phyloP scores from a whole-genome alignment of 1,140 invertebrate genomes.

The Melitaea cinxia region DNA sequence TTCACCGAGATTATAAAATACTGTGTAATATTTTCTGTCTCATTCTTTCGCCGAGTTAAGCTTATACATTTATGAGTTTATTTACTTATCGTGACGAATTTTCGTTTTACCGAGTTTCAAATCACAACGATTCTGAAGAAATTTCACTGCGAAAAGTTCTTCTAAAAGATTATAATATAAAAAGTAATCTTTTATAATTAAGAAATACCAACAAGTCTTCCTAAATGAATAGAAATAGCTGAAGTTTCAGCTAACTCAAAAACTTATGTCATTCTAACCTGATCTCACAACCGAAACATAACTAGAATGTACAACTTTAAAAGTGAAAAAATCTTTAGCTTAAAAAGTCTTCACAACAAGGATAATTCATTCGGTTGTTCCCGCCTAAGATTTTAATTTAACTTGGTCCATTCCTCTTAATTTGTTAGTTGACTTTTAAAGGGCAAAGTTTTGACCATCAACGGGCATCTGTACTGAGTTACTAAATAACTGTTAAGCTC shows the following conservation, averaged over 20 bases:
- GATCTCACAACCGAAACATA: conserved; percentile 29
- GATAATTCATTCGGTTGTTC: conserved; percentile 48
- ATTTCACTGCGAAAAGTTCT: no score
- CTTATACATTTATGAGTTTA: no score
- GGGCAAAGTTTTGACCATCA: conserved; percentile 39
- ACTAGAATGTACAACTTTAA: conserved; percentile 21
- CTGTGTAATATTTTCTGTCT: no score
- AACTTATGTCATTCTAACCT: conserved; percentile 43
- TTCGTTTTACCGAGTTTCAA: no score
- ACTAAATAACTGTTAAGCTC: conserved; percentile 24
- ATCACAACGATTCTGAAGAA: no score
- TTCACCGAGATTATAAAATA: no score
- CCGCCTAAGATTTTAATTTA: conserved; percentile 69
- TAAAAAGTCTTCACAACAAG: conserved; percentile 52
- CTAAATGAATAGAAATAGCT: conserved; percentile 30
- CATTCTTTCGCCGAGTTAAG: no score
- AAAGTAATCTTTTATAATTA: conserved; percentile 24
- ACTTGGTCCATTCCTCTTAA: conserved; percentile 71
- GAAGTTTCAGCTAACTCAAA: conserved; percentile 28
- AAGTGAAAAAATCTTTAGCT: conserved; percentile 20
- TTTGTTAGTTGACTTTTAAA: conserved; percentile 64
- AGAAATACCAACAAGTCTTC: conserved; percentile 35
- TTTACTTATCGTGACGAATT: no score
- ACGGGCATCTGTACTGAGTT: conserved; percentile 10
- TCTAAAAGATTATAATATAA: no score